Conservation (phyloP, 2,888 invertebrate species). For the Heliconius ismenius region DNA sequence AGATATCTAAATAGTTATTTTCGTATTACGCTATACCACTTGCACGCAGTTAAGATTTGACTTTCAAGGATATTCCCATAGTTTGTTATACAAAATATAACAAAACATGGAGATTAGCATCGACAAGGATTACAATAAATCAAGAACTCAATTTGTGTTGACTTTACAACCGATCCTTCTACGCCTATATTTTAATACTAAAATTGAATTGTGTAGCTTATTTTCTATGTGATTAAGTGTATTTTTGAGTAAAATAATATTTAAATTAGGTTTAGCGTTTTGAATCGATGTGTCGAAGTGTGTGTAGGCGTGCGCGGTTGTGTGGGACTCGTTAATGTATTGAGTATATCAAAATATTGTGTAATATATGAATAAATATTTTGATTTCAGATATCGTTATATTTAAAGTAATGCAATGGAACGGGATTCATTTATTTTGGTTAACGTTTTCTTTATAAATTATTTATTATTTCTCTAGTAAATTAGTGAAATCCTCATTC, state of each 20-base stretch:
- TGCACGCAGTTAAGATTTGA: conserved; percentile 8
- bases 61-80: conserved; percentile 28
- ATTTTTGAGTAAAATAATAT: conserved; percentile 20
- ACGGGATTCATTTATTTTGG: background rate
- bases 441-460: background rate
- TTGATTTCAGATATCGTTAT: conserved; percentile 5
- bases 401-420: background rate
- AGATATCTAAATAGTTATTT: conserved; percentile 24
- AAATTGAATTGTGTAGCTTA: conserved; percentile 23
- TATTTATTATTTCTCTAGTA: background rate
- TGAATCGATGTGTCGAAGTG: conserved; percentile 43
- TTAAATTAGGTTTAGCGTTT: conserved; percentile 10
- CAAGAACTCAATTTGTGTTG: conserved; percentile 32
- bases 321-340: conserved; percentile 47
- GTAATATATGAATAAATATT: conserved; percentile 42
- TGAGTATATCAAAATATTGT: conserved; percentile 44
- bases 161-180: conserved; percentile 12
- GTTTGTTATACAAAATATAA: conserved; percentile 24
- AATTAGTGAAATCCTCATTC: background rate
- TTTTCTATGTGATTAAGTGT: background rate
- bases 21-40: conserved; percentile 25
- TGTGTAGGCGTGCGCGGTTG: conserved; percentile 46
- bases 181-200: background rate
- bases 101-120: conserved; percentile 33
- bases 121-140: conserved; percentile 37